Conservation (phyloP, 2,113 vertebrate species). For the Eubucco bourcierii region DNA sequence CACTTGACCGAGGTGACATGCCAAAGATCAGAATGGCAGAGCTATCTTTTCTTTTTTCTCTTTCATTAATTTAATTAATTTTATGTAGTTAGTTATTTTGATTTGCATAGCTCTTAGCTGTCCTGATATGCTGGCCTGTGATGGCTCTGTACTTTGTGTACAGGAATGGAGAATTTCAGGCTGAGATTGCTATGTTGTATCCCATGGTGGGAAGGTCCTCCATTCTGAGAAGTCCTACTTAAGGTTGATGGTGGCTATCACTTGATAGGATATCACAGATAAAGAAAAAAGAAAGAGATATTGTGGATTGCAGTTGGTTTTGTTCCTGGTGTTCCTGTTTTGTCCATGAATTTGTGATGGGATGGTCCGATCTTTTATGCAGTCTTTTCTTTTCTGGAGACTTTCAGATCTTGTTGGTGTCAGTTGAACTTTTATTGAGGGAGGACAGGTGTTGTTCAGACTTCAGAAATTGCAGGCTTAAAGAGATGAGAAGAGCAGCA, state of each 20-base stretch:
- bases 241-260: neutral
- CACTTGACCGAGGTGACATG: neutral
- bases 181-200: neutral
- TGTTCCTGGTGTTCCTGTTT: neutral
- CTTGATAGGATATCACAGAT: neutral
- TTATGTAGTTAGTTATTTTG: neutral
- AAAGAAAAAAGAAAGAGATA: neutral
- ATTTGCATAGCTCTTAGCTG: neutral
- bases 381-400: neutral
- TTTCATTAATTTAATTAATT: neutral
- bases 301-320: neutral
- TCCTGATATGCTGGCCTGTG: neutral
- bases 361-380: neutral
- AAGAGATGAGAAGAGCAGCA: neutral
- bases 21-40: neutral
- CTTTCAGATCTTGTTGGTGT: neutral
- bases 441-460: neutral
- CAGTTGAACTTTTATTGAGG: neutral
- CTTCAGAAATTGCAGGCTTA: neutral
- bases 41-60: neutral
- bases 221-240: neutral
- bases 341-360: neutral
- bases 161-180: neutral
- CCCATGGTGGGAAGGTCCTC: neutral
- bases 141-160: accelerated